Conservation (phyloP, 2,888 invertebrate genomes). For the Nemoura dubitans region DNA sequence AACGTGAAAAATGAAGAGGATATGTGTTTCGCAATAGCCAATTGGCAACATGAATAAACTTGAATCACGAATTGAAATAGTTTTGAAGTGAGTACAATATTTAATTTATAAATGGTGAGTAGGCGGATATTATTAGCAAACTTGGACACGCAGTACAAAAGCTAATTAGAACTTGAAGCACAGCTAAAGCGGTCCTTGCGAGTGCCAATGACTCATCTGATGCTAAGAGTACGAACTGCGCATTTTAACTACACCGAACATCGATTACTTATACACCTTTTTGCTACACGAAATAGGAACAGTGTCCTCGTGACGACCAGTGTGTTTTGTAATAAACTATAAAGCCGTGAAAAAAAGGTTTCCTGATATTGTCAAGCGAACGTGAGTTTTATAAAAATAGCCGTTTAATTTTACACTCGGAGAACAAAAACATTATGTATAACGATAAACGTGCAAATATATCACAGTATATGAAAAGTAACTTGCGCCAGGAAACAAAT, state of each 20-base stretch:
- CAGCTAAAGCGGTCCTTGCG: background rate
- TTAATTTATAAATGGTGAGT: background rate
- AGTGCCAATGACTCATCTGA: background rate
- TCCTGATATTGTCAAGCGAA: too few species aligned
- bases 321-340: background rate
- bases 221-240: background rate
- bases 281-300: too few species aligned
- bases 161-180: background rate
- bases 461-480: background rate
- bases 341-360: too few species aligned
- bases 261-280: background rate
- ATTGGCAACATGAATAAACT: background rate
- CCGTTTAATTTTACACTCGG: too few species aligned
- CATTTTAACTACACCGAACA: background rate
- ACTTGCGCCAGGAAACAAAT: background rate
- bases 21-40: background rate
- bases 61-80: background rate
- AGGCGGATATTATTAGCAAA: background rate
- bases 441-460: background rate
- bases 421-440: background rate
- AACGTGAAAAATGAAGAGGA: background rate
- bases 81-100: conserved; percentile 7
- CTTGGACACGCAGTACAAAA: background rate
- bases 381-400: too few species aligned
- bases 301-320: too few species aligned